These are phyloP conservation scores for Phrynocephalus versicolor DNA, from an alignment of 2,113 vertebrate genomes.

Conservation along the genomic window DNA sequence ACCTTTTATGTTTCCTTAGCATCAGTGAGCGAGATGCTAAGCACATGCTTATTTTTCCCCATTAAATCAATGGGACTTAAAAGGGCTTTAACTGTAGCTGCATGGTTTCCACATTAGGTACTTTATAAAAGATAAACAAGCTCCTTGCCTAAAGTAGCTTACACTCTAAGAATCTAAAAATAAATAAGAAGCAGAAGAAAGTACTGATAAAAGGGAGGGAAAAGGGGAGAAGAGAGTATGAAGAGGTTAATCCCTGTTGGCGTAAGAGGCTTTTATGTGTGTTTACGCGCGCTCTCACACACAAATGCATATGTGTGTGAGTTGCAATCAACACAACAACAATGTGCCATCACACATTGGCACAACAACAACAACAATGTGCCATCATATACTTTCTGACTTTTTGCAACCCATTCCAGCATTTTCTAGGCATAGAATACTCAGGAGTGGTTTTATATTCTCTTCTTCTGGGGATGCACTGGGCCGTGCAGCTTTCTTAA, in stretches of 20 bases:
- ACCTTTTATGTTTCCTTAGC: not conserved
- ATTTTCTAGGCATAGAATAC: too few relatives aligned
- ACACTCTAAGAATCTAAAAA: not conserved
- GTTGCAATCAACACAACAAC: too few relatives aligned
- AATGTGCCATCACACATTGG: too few relatives aligned
- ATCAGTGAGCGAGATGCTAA: not conserved
- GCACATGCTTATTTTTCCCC: not conserved
- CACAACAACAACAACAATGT: too few relatives aligned
- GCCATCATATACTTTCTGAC: too few relatives aligned
- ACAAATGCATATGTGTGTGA: not conserved
- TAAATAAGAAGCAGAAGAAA: not conserved
- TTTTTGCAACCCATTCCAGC: too few relatives aligned
- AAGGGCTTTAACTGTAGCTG: not conserved
- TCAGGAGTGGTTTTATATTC: too few relatives aligned
- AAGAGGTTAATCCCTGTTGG: not conserved
- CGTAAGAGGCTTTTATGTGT: not conserved
- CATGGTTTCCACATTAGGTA: not conserved
- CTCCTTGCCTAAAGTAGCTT: not conserved
- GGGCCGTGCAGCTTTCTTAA: too few relatives aligned
- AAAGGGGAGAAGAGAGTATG: not conserved
- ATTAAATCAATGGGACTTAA: not conserved
- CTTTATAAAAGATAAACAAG: slow-evolving; percentile 11
- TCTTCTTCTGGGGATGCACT: too few relatives aligned
- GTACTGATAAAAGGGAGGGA: not conserved
- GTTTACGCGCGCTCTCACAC: not conserved